A percentile compares a stretch with the other conserved stretches of the same genome.
Evolutionary conservation across 2,113 vertebrate genomes (phyloP).

Genomic region (Bungarus multicinctus): DNA sequence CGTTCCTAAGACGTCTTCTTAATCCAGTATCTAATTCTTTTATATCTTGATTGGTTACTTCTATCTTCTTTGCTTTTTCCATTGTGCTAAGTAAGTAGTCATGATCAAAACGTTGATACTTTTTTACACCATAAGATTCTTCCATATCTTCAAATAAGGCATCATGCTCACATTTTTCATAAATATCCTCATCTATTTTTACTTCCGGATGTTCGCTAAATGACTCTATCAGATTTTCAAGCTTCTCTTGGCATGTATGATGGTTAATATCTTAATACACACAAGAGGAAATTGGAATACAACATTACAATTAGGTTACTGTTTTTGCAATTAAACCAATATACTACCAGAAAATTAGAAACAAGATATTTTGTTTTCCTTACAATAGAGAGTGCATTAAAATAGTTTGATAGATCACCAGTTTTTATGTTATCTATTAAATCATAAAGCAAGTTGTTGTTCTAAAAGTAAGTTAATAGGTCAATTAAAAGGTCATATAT

Average conservation of each 20-base stretch:
- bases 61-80: conserved; percentile 46
- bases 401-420: neutral
- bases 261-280: conserved; percentile 55
- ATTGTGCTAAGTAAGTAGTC: conserved; percentile 46
- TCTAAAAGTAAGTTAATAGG: neutral
- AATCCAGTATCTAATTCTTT: conserved; percentile 57
- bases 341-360: neutral
- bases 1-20: conserved; percentile 75
- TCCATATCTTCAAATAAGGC: conserved; percentile 35
- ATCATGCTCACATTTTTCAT: conserved; percentile 38
- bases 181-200: conserved; percentile 19
- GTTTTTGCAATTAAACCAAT: neutral
- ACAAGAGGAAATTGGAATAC: neutral
- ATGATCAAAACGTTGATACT: conserved; percentile 20
- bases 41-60: conserved; percentile 33
- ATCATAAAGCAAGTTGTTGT: neutral
- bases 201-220: conserved; percentile 63
- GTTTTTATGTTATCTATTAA: neutral
- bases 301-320: neutral
- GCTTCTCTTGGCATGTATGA: conserved; percentile 71
- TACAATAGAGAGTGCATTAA: neutral
- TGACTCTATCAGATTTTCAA: conserved; percentile 82
- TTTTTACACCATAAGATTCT: conserved; percentile 41
- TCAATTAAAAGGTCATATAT: neutral
- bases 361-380: neutral